Percentiles rank a stretch among this genome's conserved stretches.
Conservation (phyloP, 2,888 invertebrate species). For the Griposia aprilina region DNA sequence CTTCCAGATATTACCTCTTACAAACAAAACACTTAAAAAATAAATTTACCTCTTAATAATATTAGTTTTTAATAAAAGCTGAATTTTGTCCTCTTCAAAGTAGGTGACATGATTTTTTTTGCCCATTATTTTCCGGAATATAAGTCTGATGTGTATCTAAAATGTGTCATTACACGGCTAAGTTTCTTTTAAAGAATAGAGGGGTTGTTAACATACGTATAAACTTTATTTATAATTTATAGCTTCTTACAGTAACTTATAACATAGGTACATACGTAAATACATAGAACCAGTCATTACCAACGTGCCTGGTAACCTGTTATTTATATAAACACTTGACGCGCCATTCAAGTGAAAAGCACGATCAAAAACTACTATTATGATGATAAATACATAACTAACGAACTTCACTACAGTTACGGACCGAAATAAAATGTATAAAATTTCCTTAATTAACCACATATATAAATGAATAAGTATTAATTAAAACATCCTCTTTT, state of each 20-base stretch:
- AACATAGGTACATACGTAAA: background rate
- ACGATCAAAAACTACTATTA: background rate
- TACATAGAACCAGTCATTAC: background rate
- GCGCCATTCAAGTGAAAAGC: slow-evolving; percentile 1
- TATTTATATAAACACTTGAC: slow-evolving; percentile 27
- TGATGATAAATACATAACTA: background rate
- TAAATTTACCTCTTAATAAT: background rate
- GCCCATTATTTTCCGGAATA: background rate
- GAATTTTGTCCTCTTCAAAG: background rate
- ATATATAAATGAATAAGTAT: background rate
- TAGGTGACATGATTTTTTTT: background rate
- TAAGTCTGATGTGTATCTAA: background rate
- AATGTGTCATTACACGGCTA: background rate
- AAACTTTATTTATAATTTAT: background rate
- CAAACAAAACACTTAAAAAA: background rate
- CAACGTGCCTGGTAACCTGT: background rate
- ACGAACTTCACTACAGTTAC: background rate
- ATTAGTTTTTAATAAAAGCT: background rate
- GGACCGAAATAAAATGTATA: background rate
- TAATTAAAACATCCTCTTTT: slow-evolving; percentile 8
- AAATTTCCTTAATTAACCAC: background rate
- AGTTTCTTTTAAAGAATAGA: background rate
- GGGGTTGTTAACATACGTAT: background rate
- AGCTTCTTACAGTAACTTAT: background rate
- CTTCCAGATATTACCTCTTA: background rate